phyloP scores from a whole-genome alignment of 2,113 vertebrate species.

The human (Homo sapiens) region DNA sequence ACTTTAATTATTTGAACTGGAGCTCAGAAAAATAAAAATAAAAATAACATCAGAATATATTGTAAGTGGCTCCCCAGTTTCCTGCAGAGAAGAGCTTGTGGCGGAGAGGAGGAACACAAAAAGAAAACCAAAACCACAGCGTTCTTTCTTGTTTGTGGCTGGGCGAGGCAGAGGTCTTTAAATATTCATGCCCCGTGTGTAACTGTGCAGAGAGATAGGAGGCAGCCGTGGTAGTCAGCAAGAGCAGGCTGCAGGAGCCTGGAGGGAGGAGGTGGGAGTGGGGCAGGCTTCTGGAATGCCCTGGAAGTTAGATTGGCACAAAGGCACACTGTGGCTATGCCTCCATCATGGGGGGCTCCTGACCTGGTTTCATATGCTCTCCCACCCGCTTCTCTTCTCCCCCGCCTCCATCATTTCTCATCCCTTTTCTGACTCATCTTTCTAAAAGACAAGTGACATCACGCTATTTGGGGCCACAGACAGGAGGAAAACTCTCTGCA shows the following conservation, averaged over 20 bases:
- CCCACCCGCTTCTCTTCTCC: background rate
- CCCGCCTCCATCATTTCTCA: background rate
- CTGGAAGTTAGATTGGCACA: background rate
- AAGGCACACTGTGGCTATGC: background rate
- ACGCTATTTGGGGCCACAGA: background rate
- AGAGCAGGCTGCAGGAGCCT: background rate
- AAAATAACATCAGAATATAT: conserved; percentile 77
- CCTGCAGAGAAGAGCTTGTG: conserved; percentile 72
- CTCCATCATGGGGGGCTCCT: background rate
- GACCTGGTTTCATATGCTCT: background rate
- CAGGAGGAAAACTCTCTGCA: background rate
- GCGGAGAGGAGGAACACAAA: background rate
- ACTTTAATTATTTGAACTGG: conserved; percentile 84
- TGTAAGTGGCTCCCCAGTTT: conserved; percentile 74
- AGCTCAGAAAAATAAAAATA: conserved; percentile 76
- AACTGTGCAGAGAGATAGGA: background rate
- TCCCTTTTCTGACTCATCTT: background rate
- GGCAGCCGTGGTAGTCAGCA: background rate
- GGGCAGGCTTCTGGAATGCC: background rate
- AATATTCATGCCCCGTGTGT: conserved; percentile 79
- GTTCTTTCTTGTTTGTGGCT: conserved; percentile 44
- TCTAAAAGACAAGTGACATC: background rate
- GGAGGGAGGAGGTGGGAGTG: background rate
- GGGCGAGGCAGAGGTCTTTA: conserved; percentile 76
- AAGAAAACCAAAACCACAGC: background rate